Evolutionary conservation across 2,113 vertebrate genomes (phyloP).

Genomic region (Artemisiospiza belli): DNA sequence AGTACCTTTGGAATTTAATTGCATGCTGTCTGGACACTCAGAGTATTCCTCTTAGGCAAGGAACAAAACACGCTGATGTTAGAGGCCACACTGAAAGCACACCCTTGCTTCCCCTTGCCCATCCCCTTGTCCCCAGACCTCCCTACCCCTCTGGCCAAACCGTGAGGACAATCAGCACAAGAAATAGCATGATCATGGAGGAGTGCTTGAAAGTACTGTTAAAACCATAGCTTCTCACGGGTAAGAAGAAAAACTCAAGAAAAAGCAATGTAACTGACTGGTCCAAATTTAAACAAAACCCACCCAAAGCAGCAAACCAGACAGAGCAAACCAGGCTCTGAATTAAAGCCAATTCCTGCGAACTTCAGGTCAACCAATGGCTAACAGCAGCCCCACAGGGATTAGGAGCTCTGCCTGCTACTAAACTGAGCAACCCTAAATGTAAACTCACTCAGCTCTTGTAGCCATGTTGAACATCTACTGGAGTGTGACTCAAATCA

Average conservation of each 20-base stretch:
- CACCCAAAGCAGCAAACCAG: conserved; percentile 1
- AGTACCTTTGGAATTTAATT: background rate
- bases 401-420: conserved; percentile 60
- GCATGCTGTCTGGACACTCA: background rate
- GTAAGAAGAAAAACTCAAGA: background rate
- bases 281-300: background rate
- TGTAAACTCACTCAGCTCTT: conserved; percentile 73
- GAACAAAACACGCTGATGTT: background rate
- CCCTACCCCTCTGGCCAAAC: background rate
- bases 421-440: conserved; percentile 68
- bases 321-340: conserved; percentile 26
- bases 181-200: background rate
- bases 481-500: conserved; percentile 75
- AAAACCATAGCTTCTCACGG: background rate
- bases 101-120: background rate
- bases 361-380: conserved; percentile 71
- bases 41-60: background rate
- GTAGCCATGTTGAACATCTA: conserved; percentile 72
- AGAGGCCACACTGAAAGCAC: background rate
- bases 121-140: background rate
- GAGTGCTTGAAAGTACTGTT: background rate
- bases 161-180: background rate
- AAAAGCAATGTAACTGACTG: background rate
- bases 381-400: conserved; percentile 74
- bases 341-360: conserved; percentile 62